Percentiles rank a stretch among this genome's conserved stretches.
Evolutionary conservation across 1,140 invertebrate genomes (phyloP).

Genomic region (Bilobella aurantiaca): DNA sequence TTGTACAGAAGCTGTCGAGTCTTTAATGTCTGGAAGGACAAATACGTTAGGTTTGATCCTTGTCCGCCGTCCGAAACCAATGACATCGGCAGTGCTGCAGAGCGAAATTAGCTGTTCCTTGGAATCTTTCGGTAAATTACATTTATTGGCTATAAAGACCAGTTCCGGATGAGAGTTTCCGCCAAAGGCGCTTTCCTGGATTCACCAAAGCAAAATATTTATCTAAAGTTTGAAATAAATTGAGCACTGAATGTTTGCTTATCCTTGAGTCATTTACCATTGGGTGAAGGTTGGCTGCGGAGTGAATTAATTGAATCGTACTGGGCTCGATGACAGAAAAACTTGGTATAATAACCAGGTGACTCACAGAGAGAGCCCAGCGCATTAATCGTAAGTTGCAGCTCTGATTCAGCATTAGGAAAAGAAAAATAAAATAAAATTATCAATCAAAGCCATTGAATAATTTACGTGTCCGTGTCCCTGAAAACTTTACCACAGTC

Average conservation of each 20-base stretch:
- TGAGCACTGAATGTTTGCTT: neutral
- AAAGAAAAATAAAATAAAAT: neutral
- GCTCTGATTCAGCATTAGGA: too few species aligned
- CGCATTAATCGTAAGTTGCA: neutral
- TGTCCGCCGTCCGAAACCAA: neutral
- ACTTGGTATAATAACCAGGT: neutral
- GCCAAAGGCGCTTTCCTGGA: neutral
- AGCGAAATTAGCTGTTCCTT: neutral
- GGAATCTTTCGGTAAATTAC: neutral
- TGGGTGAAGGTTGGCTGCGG: neutral
- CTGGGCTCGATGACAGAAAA: neutral
- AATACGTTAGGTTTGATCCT: neutral
- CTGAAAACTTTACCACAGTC: conserved; percentile 7
- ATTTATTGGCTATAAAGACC: neutral
- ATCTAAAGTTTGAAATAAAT: neutral
- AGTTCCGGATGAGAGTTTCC: neutral
- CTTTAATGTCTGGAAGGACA: neutral
- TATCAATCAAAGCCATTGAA: neutral
- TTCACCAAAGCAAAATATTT: neutral
- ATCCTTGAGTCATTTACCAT: neutral
- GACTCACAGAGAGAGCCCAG: neutral
- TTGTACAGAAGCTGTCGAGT: neutral
- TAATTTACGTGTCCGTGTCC: neutral
- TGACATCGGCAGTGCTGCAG: neutral
- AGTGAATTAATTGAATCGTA: neutral